phyloP scores from a whole-genome alignment of 2,888 invertebrate species.

The Apotomis capreana region DNA sequence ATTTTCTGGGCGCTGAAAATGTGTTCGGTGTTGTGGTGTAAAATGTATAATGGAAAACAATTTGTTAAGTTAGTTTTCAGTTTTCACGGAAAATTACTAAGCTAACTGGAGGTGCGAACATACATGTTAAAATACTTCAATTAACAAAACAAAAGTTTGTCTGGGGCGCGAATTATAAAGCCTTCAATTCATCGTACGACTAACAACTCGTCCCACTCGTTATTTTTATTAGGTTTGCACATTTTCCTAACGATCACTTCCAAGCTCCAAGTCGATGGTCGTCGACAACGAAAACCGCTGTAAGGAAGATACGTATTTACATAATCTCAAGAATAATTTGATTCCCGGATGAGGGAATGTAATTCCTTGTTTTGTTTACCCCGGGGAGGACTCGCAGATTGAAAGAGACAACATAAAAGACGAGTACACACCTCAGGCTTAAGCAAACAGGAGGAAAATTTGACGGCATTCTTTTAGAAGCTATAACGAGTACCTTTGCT shows the following conservation, averaged over 20 bases:
- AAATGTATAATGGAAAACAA: too few relatives aligned
- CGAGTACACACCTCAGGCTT: background rate
- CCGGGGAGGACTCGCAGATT: conserved; percentile 12
- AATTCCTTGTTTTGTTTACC: conserved; percentile 35
- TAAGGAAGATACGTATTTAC: conserved; percentile 33
- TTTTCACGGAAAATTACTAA: too few relatives aligned
- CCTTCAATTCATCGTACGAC: too few relatives aligned
- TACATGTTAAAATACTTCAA: too few relatives aligned
- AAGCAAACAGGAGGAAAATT: background rate
- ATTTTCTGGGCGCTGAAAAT: too few relatives aligned
- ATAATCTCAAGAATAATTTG: conserved; percentile 39
- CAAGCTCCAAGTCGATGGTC: conserved; percentile 10
- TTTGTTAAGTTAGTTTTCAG: too few relatives aligned
- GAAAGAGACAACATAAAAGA: conserved; percentile 4
- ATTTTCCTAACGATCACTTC: conserved; percentile 22
- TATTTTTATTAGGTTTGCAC: background rate
- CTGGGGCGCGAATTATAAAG: too few relatives aligned
- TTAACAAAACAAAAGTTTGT: too few relatives aligned
- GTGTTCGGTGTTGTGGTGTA: too few relatives aligned
- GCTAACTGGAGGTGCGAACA: too few relatives aligned
- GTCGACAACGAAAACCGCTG: conserved; percentile 31
- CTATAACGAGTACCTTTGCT: background rate
- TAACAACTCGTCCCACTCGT: background rate
- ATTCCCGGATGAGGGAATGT: conserved; percentile 33
- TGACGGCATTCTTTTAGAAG: too few relatives aligned